Percentiles rank a stretch among this genome's conserved stretches.
These are phyloP conservation scores for Pluvialis apricaria DNA, from an alignment of 2,113 vertebrate genomes.

Conservation along the genomic window DNA sequence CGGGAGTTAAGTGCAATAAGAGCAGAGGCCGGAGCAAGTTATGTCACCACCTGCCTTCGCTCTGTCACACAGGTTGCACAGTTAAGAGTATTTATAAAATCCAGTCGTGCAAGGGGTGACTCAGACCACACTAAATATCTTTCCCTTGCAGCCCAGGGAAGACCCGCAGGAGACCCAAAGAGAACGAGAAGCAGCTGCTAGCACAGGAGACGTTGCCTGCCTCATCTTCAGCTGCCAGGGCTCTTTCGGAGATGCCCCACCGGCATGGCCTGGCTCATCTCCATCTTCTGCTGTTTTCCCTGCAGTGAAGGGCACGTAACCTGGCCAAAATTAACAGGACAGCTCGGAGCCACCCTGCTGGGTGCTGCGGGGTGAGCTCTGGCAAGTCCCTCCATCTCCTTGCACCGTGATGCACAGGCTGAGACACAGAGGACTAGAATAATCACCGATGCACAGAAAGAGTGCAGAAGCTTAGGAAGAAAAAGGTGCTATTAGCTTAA, in stretches of 20 bases:
- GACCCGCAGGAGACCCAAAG: fast-evolving
- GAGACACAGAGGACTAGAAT: background rate
- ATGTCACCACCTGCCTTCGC: fast-evolving
- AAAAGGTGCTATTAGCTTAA: background rate
- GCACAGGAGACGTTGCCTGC: fast-evolving
- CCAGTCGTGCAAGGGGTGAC: too few species aligned
- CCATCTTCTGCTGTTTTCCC: background rate
- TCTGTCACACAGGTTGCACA: fast-evolving
- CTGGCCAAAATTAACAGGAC: background rate
- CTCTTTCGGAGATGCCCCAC: background rate
- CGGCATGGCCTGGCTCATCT: background rate
- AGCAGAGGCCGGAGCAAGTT: background rate
- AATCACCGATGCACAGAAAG: background rate
- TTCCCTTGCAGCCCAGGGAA: background rate
- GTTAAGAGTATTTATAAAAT: fast-evolving
- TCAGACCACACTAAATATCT: background rate
- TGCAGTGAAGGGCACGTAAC: background rate
- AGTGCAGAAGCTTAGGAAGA: background rate
- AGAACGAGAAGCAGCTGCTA: background rate
- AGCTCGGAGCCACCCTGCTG: background rate
- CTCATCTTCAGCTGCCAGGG: background rate
- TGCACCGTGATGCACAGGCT: fast-evolving
- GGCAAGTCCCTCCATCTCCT: background rate
- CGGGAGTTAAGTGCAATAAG: background rate
- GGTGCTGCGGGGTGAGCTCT: background rate